These are phyloP conservation scores for Lagorchestes hirsutus DNA, from an alignment of 2,797 vertebrate genomes.

Conservation along the genomic window DNA sequence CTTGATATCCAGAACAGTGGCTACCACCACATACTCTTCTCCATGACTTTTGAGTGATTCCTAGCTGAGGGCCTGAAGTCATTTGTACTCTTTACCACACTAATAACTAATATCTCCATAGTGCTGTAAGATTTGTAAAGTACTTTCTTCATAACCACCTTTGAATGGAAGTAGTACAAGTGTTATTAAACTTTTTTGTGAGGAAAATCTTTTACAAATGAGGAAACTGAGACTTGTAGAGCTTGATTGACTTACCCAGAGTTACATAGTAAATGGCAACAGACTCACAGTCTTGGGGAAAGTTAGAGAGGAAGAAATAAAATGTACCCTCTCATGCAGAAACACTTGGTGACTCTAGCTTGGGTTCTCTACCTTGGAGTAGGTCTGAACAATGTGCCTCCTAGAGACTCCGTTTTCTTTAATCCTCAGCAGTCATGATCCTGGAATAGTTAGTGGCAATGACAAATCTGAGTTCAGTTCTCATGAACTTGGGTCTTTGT, in stretches of 20 bases:
- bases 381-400: neutral
- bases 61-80: neutral
- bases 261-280: neutral
- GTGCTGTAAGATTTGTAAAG: neutral
- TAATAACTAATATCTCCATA: neutral
- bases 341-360: neutral
- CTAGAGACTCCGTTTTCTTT: neutral
- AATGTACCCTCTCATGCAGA: neutral
- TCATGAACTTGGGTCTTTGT: neutral
- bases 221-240: neutral
- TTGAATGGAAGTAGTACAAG: neutral
- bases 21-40: slow-evolving; percentile 39
- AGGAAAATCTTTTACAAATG: neutral
- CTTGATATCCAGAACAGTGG: slow-evolving; percentile 41
- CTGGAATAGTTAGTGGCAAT: neutral
- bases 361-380: neutral
- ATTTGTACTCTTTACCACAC: neutral
- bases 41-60: neutral
- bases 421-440: neutral
- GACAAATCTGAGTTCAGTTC: neutral
- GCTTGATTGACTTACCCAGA: neutral
- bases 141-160: neutral
- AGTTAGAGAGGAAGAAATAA: neutral
- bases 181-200: neutral
- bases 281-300: neutral